phyloP scores from a whole-genome alignment of 2,113 vertebrate genomes.

The Callopanchax toddi region DNA sequence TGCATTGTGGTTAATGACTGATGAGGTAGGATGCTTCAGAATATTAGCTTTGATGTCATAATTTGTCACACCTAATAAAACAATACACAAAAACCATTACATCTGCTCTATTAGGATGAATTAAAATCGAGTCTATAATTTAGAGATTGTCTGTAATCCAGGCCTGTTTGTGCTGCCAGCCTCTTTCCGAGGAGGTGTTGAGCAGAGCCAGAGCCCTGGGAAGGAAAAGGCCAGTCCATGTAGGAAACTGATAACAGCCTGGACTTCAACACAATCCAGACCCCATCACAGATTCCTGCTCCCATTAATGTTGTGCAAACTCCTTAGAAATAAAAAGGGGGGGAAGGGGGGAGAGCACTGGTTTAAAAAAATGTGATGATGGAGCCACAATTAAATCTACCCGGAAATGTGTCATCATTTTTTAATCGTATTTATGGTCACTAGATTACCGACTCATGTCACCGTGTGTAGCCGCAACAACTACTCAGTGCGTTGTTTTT shows the following conservation, averaged over 20 bases:
- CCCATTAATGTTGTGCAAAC: constrained; percentile 5
- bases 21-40: too few relatives aligned
- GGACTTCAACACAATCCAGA: constrained; percentile 54
- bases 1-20: too few relatives aligned
- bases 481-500: background rate
- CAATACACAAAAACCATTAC: background rate
- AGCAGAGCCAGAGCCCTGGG: constrained; percentile 57
- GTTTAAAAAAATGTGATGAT: background rate
- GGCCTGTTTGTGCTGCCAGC: constrained; percentile 29
- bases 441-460: constrained; percentile 9
- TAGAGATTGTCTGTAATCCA: constrained; percentile 48
- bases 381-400: background rate
- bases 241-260: constrained; percentile 77
- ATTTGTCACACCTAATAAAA: background rate
- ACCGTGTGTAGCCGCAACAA: background rate
- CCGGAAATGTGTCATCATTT: constrained; percentile 44
- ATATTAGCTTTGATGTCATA: too few relatives aligned
- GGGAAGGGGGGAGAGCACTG: too few relatives aligned
- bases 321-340: background rate
- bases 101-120: constrained; percentile 16
- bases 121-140: constrained; percentile 15
- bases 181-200: constrained; percentile 56
- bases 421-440: constrained; percentile 23
- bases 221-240: constrained; percentile 69
- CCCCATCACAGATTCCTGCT: constrained; percentile 25